Evolutionary conservation across 2,113 vertebrate genomes (phyloP), one percentile per base, ranked within the genome.

Genomic region (Coregonus clupeaformis): DNA sequence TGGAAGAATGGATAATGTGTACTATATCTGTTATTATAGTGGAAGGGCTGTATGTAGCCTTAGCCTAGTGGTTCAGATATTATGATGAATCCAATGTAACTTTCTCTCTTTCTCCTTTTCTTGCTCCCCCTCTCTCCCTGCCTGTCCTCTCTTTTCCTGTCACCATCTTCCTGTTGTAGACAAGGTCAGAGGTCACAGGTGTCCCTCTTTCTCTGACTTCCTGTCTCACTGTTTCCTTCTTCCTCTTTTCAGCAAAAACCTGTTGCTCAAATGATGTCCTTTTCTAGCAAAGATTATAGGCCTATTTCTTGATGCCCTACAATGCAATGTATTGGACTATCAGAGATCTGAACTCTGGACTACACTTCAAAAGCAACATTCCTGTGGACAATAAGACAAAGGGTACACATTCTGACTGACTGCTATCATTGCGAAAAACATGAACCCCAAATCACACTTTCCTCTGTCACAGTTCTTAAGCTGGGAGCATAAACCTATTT

Each of bases 161-260:
- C 77, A 85, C 73, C 49, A 79, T 89, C 83, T 87, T 93, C 89
- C 91, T 92, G 91, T 89, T 71, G 66, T 72, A 85, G 79, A 86
- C 64, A 74, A 89, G 89, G 90, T 89, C 90, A 91, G 82, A 90
- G 90, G 83, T 92, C 88, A 87, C 89, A 90, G 88, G 90, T 93
- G 91, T 88, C 86, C 77, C 82, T 88, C 77, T 84, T 69, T 68
- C 79, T 86, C 79, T 20, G 81, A 80, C 83, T 89, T 93, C 92
- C 91, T 91, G 86, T 84, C 85, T 64, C 71, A 65, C 70, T 82
- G 76, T 85, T 89, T 89, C 85, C 87, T 86, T 81, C 77, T 82
- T 87, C 78, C 82, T 89, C 79, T 87, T 86, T 86, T 74, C 77
- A 82, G 81, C 68, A 81, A 87, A 83, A 79, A 68, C 25, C 11